Conservation (phyloP, 2,888 invertebrate genomes). For the Torymus tubicola region DNA sequence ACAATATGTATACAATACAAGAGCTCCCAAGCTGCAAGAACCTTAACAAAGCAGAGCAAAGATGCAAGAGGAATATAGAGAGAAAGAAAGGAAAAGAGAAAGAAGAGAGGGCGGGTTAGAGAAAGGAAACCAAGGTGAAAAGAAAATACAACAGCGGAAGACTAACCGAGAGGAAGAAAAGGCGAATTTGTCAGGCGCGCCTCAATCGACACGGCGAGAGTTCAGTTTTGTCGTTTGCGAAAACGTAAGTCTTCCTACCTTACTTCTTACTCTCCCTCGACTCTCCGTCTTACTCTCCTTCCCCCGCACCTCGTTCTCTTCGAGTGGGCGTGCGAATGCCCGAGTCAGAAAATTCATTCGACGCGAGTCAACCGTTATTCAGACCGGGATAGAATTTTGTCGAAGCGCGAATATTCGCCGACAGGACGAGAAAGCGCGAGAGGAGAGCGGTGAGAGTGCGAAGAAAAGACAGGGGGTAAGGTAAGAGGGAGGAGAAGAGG, state of each 20-base stretch:
- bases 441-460: not conserved
- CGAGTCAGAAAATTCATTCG: conserved; percentile 60
- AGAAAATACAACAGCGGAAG: conserved; percentile 34
- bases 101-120: not conserved
- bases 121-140: not conserved
- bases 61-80: conserved; percentile 3
- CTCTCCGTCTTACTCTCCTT: conserved; percentile 17
- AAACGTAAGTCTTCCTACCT: conserved; percentile 53
- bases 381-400: conserved; percentile 61
- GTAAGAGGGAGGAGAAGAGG: not conserved
- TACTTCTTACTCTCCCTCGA: conserved; percentile 23
- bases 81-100: conserved; percentile 25
- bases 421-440: not conserved
- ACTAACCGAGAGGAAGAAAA: conserved; percentile 51
- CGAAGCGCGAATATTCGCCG: conserved; percentile 61
- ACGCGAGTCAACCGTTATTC: conserved; percentile 63
- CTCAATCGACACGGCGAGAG: conserved; percentile 48
- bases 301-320: not conserved
- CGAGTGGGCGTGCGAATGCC: conserved; percentile 31
- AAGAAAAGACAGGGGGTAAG: not conserved
- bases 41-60: not conserved
- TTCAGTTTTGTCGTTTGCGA: conserved; percentile 54
- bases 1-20: too few species aligned
- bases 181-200: conserved; percentile 51
- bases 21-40: too few species aligned